These are phyloP conservation scores for Bungarus multicinctus DNA, from an alignment of 2,113 vertebrate genomes.

Conservation along the genomic window DNA sequence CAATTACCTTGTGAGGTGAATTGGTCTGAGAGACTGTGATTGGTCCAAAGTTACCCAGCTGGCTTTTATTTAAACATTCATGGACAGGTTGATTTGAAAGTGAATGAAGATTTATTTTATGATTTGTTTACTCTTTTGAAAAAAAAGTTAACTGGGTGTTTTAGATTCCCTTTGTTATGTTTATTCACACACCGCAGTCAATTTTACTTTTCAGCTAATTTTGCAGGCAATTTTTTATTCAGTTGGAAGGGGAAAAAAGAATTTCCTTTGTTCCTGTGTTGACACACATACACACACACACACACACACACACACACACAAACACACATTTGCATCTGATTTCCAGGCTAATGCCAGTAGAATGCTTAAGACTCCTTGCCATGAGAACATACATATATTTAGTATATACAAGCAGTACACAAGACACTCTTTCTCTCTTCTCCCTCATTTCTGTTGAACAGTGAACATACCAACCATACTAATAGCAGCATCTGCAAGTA, in stretches of 20 bases:
- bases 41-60: background rate
- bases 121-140: background rate
- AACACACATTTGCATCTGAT: conserved; percentile 52
- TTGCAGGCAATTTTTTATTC: conserved; percentile 45
- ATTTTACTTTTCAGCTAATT: conserved; percentile 56
- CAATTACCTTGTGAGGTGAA: background rate
- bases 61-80: background rate
- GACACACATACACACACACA: no score
- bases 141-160: conserved; percentile 21
- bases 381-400: conserved; percentile 50
- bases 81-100: background rate
- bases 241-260: conserved; percentile 7
- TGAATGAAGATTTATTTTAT: background rate
- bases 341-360: conserved; percentile 63
- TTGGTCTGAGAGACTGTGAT: background rate
- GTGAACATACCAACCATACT: conserved; percentile 61
- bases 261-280: conserved; percentile 42
- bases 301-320: no score
- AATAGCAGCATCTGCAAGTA: conserved; percentile 51
- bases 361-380: conserved; percentile 56
- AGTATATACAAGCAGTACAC: background rate
- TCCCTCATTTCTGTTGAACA: conserved; percentile 57
- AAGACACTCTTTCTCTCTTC: background rate
- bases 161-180: conserved; percentile 23
- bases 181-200: conserved; percentile 31